Evolutionary conservation across 2,797 vertebrate genomes (phyloP).

Genomic region (Pelobates cultripes): DNA sequence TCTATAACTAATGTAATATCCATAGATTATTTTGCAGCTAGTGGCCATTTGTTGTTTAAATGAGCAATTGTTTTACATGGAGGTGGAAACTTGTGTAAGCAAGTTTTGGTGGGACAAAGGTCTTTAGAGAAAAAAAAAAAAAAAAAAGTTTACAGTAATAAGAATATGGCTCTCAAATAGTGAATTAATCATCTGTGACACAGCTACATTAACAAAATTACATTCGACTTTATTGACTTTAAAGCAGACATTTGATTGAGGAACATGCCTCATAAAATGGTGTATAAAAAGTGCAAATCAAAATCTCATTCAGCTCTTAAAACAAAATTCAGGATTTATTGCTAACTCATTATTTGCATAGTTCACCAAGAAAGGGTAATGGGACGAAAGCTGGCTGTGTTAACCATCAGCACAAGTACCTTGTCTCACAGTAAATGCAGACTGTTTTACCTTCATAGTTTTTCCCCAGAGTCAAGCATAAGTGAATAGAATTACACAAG

Average conservation of each 20-base stretch:
- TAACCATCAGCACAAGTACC: background rate
- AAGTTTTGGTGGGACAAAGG: too few species aligned
- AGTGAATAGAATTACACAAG: too few species aligned
- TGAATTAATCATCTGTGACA: too few species aligned
- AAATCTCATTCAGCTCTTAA: background rate
- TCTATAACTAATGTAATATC: too few species aligned
- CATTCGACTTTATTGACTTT: background rate
- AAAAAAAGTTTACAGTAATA: too few species aligned
- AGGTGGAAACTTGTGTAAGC: too few species aligned
- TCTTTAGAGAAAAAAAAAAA: too few species aligned
- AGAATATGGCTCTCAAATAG: too few species aligned
- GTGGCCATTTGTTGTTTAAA: too few species aligned
- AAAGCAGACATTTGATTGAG: background rate
- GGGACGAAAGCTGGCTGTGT: background rate
- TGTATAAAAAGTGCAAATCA: background rate
- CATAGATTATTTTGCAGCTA: too few species aligned
- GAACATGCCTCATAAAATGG: background rate
- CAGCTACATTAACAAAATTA: background rate
- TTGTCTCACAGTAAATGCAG: background rate
- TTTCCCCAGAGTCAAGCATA: background rate
- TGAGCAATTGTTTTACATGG: too few species aligned
- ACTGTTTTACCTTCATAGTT: background rate
- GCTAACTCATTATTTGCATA: background rate
- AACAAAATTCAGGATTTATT: background rate
- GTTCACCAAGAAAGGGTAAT: background rate